A percentile compares a stretch with the other conserved stretches of the same genome.
phyloP scores from a whole-genome alignment of 2,888 invertebrate genomes.

The Dimorphilus gyrociliatus region DNA sequence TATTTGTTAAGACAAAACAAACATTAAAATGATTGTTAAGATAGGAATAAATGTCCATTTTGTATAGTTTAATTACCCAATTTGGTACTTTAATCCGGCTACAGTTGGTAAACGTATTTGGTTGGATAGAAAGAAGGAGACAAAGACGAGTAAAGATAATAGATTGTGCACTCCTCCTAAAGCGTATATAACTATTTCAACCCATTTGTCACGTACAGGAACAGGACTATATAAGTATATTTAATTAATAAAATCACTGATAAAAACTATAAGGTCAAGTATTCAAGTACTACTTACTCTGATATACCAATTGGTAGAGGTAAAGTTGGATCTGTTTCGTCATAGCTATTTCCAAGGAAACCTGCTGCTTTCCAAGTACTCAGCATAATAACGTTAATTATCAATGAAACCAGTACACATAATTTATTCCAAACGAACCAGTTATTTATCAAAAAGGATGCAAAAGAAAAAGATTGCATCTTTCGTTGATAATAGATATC shows the following conservation, averaged over 20 bases:
- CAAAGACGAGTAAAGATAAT: constrained; percentile 15
- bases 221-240: no score
- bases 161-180: constrained; percentile 16
- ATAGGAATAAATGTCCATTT: no score
- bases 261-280: no score
- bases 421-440: constrained; percentile 21
- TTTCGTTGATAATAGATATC: constrained; percentile 37
- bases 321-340: constrained; percentile 3
- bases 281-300: background rate
- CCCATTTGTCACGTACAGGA: no score
- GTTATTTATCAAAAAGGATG: constrained; percentile 33
- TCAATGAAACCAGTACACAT: constrained; percentile 12
- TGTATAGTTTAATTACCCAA: constrained; percentile 7
- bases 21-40: no score
- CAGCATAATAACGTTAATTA: constrained; percentile 15
- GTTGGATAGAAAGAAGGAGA: constrained; percentile 18
- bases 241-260: no score
- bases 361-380: constrained; percentile 14
- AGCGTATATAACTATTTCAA: constrained; percentile 12
- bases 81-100: constrained; percentile 4
- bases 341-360: constrained; percentile 3
- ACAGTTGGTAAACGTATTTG: constrained; percentile 14
- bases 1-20: no score
- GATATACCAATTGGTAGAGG: background rate
- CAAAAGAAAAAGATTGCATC: constrained; percentile 31